Evolutionary conservation across 2,797 vertebrate genomes (phyloP).

Genomic region (Typhlichthys subterraneus): DNA sequence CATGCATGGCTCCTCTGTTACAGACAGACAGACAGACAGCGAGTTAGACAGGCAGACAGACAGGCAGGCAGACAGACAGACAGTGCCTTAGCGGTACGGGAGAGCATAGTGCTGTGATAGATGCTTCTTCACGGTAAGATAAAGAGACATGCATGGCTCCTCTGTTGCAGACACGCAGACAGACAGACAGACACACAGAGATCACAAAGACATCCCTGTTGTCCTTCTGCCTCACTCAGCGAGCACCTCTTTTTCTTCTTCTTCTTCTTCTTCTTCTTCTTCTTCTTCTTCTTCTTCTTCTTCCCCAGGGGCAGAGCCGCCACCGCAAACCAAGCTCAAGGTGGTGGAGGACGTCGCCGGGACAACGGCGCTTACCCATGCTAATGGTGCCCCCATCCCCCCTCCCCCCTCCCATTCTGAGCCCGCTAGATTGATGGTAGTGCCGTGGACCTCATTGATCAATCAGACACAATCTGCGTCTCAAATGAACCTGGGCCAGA

Average conservation of each 20-base stretch:
- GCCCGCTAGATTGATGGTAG: constrained; percentile 78
- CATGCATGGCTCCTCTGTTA: constrained; percentile 23
- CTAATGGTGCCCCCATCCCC: constrained; percentile 69
- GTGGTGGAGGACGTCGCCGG: constrained; percentile 72
- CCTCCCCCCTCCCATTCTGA: constrained; percentile 61
- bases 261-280: constrained; percentile 3
- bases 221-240: constrained; percentile 27
- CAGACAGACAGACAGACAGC: not conserved
- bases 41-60: not conserved
- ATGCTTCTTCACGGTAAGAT: constrained; percentile 4
- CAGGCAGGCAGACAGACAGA: not conserved
- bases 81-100: not conserved
- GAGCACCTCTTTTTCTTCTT: not conserved
- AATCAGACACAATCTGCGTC: constrained; percentile 81
- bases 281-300: not conserved
- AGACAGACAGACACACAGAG: constrained; percentile 1
- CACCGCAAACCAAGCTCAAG: constrained; percentile 59
- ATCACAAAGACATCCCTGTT: constrained; percentile 54
- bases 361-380: constrained; percentile 75
- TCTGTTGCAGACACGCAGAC: constrained; percentile 13
- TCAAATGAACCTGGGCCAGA: constrained; percentile 71
- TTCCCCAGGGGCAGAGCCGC: constrained; percentile 58
- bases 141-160: constrained; percentile 22
- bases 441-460: constrained; percentile 78
- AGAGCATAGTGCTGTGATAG: not conserved